A percentile compares a stretch with the other conserved stretches of the same genome.
Evolutionary conservation across 2,888 invertebrate species (phyloP).

Genomic region (Villa cingulata): DNA sequence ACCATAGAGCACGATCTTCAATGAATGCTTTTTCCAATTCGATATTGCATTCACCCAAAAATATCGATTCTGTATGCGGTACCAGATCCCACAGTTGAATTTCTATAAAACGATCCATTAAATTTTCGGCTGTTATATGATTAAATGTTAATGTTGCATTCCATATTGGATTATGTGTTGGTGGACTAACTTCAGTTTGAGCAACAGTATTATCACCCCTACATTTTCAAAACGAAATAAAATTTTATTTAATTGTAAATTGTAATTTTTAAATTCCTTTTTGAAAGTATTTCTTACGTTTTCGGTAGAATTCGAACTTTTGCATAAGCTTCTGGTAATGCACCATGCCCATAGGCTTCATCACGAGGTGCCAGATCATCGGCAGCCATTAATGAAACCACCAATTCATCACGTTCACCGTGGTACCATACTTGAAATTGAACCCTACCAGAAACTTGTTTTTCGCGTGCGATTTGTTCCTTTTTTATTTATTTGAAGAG

Average conservation of each 20-base stretch:
- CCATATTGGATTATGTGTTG: slow-evolving; percentile 82
- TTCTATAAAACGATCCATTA: slow-evolving; percentile 68
- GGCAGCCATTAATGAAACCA: slow-evolving; percentile 73
- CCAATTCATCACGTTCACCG: slow-evolving; percentile 65
- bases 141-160: slow-evolving; percentile 78
- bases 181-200: slow-evolving; percentile 75
- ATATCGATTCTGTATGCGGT: slow-evolving; percentile 67
- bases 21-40: slow-evolving; percentile 58
- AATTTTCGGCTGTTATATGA: slow-evolving; percentile 61
- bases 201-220: slow-evolving; percentile 63
- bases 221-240: neutral
- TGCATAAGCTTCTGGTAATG: slow-evolving; percentile 70
- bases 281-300: slow-evolving; percentile 57
- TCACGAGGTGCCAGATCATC: slow-evolving; percentile 71
- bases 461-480: slow-evolving; percentile 62
- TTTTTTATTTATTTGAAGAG: too few relatives aligned
- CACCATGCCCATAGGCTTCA: slow-evolving; percentile 61
- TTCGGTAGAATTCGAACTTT: slow-evolving; percentile 67
- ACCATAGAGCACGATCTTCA: slow-evolving; percentile 82
- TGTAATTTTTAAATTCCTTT: too few relatives aligned
- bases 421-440: slow-evolving; percentile 86
- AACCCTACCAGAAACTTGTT: slow-evolving; percentile 62
- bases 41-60: slow-evolving; percentile 65
- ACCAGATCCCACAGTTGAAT: slow-evolving; percentile 80
- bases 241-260: neutral